Conservation (phyloP, 2,797 vertebrate genomes). For the Buceros bicornis region DNA sequence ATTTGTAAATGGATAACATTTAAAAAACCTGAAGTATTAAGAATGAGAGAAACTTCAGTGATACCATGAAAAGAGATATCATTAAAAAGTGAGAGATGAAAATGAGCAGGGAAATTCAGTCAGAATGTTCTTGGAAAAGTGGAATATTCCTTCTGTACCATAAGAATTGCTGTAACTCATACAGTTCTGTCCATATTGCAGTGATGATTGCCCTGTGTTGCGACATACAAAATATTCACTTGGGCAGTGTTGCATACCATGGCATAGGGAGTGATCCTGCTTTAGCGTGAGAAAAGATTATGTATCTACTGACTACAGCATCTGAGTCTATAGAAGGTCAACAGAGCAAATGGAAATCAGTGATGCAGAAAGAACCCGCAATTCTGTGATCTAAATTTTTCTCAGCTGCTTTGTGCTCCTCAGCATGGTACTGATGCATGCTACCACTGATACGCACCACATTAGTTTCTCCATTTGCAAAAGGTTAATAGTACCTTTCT, state of each 20-base stretch:
- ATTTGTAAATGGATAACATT: background rate
- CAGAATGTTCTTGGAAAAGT: background rate
- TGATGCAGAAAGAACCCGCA: background rate
- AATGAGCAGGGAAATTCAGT: background rate
- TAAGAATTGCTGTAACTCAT: background rate
- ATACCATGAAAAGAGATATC: background rate
- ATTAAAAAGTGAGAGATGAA: background rate
- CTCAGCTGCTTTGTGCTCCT: background rate
- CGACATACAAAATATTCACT: background rate
- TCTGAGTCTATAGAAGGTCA: background rate
- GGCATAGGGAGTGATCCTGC: background rate
- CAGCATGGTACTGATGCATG: background rate
- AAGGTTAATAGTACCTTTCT: background rate
- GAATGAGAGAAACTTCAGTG: background rate
- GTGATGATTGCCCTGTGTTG: background rate
- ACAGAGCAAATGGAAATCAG: constrained; percentile 14
- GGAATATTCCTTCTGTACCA: background rate
- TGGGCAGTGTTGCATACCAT: background rate
- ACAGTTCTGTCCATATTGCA: background rate
- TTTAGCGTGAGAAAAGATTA: background rate
- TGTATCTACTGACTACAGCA: background rate
- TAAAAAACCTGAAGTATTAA: background rate
- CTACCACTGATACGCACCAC: rapidly evolving
- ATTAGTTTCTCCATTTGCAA: background rate
- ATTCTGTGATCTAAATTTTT: background rate